Evolutionary conservation across 1,140 invertebrate genomes (phyloP).

Genomic region (Drosophila jambulina): DNA sequence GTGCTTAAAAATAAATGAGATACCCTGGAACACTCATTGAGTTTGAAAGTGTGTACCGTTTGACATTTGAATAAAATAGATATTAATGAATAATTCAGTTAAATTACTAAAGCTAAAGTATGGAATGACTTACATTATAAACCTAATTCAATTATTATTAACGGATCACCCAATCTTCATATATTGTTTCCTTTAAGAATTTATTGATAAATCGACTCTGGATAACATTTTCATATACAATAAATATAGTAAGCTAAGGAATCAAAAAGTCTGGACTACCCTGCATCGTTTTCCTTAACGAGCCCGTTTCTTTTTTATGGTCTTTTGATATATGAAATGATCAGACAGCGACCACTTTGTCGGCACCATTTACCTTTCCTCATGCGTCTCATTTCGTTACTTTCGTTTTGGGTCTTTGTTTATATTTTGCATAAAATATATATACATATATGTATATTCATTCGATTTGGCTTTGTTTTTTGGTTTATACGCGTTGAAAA

Average conservation of each 20-base stretch:
- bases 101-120: no score
- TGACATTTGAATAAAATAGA: no score
- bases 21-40: neutral
- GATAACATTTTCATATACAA: neutral
- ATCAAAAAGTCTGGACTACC: neutral
- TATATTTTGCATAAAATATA: constrained; percentile 75
- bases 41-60: neutral
- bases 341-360: constrained; percentile 64
- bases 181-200: no score
- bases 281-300: constrained; percentile 38
- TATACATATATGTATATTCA: constrained; percentile 45
- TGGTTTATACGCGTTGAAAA: constrained; percentile 53
- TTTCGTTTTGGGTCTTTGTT: constrained; percentile 57
- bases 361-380: constrained; percentile 71
- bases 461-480: constrained; percentile 15
- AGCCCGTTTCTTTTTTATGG: constrained; percentile 73
- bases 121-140: no score
- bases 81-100: no score
- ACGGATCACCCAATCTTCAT: no score
- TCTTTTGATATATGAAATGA: constrained; percentile 79
- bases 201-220: no score
- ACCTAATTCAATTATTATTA: no score
- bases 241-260: neutral
- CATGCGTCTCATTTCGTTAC: constrained; percentile 38
- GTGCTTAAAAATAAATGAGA: constrained; percentile 73